Evolutionary conservation across 1,140 invertebrate species (phyloP).

Genomic region (Eciton burchellii): DNA sequence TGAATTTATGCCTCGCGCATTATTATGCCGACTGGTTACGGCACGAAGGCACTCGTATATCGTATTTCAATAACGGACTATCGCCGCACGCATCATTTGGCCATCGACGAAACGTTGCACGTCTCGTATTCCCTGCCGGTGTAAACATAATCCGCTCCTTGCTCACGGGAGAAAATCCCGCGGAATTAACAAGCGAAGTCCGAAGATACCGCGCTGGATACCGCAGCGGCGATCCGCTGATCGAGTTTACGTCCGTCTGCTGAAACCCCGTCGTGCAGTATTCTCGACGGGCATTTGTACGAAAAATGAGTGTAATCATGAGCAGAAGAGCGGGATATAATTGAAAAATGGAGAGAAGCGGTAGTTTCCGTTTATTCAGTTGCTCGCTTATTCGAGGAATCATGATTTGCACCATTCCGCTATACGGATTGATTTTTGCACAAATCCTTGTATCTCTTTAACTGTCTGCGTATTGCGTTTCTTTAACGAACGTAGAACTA

Average conservation of each 20-base stretch:
- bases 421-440: too few species aligned
- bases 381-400: too few species aligned
- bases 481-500: too few species aligned
- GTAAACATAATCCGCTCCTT: slow-evolving; percentile 44
- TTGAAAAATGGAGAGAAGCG: too few species aligned
- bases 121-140: slow-evolving; percentile 29
- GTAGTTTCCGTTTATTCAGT: too few species aligned
- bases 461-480: too few species aligned
- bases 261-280: neutral
- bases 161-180: slow-evolving; percentile 6
- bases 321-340: neutral
- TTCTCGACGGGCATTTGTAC: neutral
- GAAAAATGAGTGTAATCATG: neutral
- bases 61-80: slow-evolving; percentile 53
- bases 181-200: slow-evolving; percentile 26
- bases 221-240: neutral
- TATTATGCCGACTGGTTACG: slow-evolving; percentile 51
- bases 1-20: slow-evolving; percentile 50
- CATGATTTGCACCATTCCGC: too few species aligned
- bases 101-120: slow-evolving; percentile 40
- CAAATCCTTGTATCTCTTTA: too few species aligned
- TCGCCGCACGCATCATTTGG: slow-evolving; percentile 42
- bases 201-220: neutral
- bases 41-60: slow-evolving; percentile 41
- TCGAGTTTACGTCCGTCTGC: neutral